Evolutionary conservation across 1,140 invertebrate genomes (phyloP).

Genomic region (Lamellibrachia luymesi): DNA sequence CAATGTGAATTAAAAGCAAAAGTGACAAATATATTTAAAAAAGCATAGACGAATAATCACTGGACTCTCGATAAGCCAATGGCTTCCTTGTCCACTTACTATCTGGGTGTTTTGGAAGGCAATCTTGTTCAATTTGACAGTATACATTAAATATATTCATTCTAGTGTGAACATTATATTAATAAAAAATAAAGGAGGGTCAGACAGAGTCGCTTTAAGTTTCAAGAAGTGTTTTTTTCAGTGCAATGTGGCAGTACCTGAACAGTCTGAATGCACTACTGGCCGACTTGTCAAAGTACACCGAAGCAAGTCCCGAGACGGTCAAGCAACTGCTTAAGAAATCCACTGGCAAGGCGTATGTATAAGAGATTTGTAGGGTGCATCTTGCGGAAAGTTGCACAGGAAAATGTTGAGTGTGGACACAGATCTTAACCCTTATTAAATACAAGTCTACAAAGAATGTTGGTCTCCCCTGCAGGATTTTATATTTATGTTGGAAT

Average conservation of each 20-base stretch:
- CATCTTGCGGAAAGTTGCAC: background rate
- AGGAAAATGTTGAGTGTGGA: background rate
- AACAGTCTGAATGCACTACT: slow-evolving; percentile 35
- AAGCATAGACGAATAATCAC: too few relatives aligned
- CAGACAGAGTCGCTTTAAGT: background rate
- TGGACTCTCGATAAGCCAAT: too few relatives aligned
- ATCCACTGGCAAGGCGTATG: slow-evolving; percentile 39
- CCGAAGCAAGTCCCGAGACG: slow-evolving; percentile 28
- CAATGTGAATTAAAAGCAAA: background rate
- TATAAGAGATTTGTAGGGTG: background rate
- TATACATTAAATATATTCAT: too few relatives aligned
- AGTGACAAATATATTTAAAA: too few relatives aligned
- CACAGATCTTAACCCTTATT: background rate
- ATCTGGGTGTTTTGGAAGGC: too few relatives aligned
- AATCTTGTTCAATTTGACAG: too few relatives aligned
- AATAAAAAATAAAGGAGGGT: too few relatives aligned
- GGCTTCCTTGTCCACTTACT: too few relatives aligned
- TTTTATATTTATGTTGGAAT: background rate
- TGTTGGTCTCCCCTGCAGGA: background rate
- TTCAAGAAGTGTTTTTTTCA: slow-evolving; percentile 26
- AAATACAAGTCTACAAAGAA: background rate
- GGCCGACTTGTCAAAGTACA: slow-evolving; percentile 33
- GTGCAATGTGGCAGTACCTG: slow-evolving; percentile 45
- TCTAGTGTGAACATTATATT: too few relatives aligned
- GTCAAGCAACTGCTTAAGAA: slow-evolving; percentile 44